These are phyloP conservation scores for Caenorhabditis macrosperma DNA, from an alignment of 2,888 invertebrate genomes.

Conservation along the genomic window DNA sequence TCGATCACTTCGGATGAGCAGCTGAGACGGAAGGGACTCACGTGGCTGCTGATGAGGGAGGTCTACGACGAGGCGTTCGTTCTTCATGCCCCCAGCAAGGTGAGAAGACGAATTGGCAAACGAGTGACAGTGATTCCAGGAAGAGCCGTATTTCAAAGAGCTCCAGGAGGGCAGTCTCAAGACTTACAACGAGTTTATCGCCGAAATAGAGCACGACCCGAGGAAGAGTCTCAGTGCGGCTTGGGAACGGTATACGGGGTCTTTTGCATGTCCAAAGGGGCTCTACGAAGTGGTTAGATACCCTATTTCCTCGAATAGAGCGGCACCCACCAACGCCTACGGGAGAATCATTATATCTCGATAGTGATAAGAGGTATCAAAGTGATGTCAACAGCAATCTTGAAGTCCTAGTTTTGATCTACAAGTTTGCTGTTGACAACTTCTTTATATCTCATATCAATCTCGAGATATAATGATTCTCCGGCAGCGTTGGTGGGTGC, in stretches of 20 bases:
- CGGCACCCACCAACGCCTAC: no score
- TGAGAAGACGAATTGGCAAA: neutral
- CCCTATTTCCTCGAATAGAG: no score
- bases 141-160: constrained; percentile 69
- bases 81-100: constrained; percentile 80
- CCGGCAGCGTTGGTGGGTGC: no score
- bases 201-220: constrained; percentile 63
- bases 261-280: no score
- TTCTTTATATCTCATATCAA: no score
- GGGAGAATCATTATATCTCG: no score
- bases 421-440: no score
- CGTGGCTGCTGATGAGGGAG: constrained; percentile 80
- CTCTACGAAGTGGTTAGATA: no score
- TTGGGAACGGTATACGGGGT: constrained; percentile 65
- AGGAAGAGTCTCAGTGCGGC: constrained; percentile 34
- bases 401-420: no score
- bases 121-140: constrained; percentile 53
- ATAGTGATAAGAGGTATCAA: no score
- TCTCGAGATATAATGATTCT: no score
- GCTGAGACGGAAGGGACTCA: constrained; percentile 79
- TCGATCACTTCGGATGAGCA: constrained; percentile 51
- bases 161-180: constrained; percentile 61
- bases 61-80: constrained; percentile 81
- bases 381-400: no score
- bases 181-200: constrained; percentile 46